These are phyloP conservation scores for Herpailurus yagouaroundi DNA, from an alignment of 2,113 vertebrate species.

Conservation along the genomic window DNA sequence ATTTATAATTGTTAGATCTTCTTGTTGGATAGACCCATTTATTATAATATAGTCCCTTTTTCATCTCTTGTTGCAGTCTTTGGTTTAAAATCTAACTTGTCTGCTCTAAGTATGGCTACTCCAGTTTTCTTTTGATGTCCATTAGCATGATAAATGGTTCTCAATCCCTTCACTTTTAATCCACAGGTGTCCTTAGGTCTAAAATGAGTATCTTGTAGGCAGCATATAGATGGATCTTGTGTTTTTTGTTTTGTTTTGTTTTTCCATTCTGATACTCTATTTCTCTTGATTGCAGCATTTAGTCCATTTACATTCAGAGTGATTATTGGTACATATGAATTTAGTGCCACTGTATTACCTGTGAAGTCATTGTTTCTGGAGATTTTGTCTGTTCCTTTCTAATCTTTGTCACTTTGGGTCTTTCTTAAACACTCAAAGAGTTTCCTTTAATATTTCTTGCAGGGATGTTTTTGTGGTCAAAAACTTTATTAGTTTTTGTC, in stretches of 20 bases:
- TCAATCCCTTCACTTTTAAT: not conserved
- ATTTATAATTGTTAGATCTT: not conserved
- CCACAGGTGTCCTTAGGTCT: not conserved
- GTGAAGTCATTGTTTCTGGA: not conserved
- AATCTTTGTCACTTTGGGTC: not conserved
- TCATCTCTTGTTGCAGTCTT: not conserved
- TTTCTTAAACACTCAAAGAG: not conserved
- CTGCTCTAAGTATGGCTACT: not conserved
- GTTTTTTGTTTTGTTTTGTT: not conserved
- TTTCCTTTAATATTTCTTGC: not conserved
- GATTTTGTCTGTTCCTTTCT: not conserved
- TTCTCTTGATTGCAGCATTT: not conserved
- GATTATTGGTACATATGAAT: not conserved
- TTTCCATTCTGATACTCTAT: not conserved
- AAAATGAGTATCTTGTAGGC: not conserved
- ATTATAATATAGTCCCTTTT: not conserved
- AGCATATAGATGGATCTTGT: not conserved
- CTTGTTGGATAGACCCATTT: not conserved
- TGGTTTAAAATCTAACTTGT: not conserved
- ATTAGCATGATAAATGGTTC: not conserved
- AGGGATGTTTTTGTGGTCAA: no score
- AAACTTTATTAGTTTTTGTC: not conserved
- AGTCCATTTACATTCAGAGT: not conserved
- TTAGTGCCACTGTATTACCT: not conserved
- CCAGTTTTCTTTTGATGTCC: not conserved